These are phyloP conservation scores for Syndactyla subalaris DNA, from an alignment of 2,797 vertebrate species.

Conservation along the genomic window DNA sequence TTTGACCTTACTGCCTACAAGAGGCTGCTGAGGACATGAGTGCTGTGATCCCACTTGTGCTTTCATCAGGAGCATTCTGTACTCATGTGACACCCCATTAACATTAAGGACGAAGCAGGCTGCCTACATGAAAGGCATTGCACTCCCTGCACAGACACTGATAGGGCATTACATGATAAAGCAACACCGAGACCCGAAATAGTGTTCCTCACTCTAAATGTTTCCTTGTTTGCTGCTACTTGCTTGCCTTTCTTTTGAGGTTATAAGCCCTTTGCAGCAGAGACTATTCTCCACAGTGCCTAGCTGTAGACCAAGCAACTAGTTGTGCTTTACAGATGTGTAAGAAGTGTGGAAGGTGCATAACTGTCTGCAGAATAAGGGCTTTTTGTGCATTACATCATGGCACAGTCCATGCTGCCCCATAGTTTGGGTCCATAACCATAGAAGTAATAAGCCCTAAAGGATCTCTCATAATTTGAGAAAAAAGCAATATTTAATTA, in stretches of 20 bases:
- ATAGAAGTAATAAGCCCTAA: not conserved
- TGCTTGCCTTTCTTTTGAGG: not conserved
- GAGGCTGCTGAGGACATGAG: not conserved
- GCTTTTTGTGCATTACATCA: not conserved
- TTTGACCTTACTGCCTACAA: not conserved
- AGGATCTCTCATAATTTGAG: not conserved
- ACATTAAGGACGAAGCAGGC: not conserved
- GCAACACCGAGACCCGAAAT: not conserved
- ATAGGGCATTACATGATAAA: not conserved
- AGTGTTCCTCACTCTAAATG: not conserved
- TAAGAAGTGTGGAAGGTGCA: not conserved
- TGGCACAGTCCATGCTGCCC: not conserved
- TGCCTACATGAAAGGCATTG: not conserved
- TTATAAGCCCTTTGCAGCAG: not conserved
- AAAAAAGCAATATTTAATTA: not conserved
- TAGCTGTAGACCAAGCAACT: not conserved
- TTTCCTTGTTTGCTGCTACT: not conserved
- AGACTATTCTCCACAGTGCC: not conserved
- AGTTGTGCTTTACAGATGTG: not conserved
- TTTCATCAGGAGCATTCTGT: not conserved
- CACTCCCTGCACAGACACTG: not conserved
- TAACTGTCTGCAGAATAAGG: not conserved
- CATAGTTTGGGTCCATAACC: not conserved
- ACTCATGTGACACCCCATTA: not conserved
- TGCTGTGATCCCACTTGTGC: not conserved